These are phyloP conservation scores for Gobiocypris rarus DNA, from an alignment of 2,113 vertebrate species.

Conservation along the genomic window DNA sequence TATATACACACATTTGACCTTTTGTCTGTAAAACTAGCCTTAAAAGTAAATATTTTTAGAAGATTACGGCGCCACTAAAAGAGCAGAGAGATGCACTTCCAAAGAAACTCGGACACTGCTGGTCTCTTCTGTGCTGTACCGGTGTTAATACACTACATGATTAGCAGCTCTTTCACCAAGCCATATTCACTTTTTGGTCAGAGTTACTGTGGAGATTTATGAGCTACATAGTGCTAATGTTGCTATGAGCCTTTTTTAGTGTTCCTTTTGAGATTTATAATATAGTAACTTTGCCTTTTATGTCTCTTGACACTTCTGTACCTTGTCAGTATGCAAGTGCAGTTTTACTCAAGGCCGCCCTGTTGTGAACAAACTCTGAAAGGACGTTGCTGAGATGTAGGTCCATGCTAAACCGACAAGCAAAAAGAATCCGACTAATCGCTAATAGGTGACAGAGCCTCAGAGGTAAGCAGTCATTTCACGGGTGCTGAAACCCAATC, in stretches of 20 bases:
- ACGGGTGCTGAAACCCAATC: constrained; percentile 20
- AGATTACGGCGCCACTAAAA: not conserved
- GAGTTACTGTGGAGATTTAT: constrained; percentile 44
- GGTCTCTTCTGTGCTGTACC: constrained; percentile 59
- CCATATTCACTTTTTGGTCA: constrained; percentile 55
- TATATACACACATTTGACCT: constrained; percentile 32
- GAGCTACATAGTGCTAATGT: constrained; percentile 43
- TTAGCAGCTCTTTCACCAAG: constrained; percentile 58
- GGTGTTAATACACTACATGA: constrained; percentile 30
- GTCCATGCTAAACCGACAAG: constrained; percentile 42
- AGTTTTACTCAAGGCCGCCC: constrained; percentile 73
- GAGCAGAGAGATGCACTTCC: constrained; percentile 25
- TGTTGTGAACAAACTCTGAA: constrained; percentile 74
- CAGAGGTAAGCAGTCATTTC: constrained; percentile 46
- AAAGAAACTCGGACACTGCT: constrained; percentile 64
- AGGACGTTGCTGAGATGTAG: constrained; percentile 66
- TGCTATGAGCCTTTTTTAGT: constrained; percentile 26
- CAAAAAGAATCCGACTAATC: not conserved
- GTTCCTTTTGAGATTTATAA: constrained; percentile 57
- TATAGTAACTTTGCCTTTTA: constrained; percentile 40
- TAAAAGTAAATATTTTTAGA: constrained; percentile 11
- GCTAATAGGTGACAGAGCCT: constrained; percentile 35
- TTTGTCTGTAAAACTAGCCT: constrained; percentile 37
- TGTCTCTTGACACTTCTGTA: constrained; percentile 43
- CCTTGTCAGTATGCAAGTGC: constrained; percentile 73